phyloP scores from a whole-genome alignment of 2,113 vertebrate species.

The Cephalopholis sonnerati region DNA sequence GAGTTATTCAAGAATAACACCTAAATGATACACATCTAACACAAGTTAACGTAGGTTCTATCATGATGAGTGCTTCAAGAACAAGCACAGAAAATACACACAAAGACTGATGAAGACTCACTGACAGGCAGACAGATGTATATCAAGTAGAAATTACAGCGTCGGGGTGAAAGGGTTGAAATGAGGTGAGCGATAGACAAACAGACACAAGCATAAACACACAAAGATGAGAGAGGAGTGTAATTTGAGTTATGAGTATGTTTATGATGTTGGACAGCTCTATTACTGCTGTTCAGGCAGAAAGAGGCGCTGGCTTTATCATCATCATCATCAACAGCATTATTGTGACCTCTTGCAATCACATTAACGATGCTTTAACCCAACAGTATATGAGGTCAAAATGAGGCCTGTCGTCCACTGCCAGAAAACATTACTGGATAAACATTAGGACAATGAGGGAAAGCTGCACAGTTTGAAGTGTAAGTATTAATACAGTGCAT shows the following conservation, averaged over 20 bases:
- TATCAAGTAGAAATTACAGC: neutral
- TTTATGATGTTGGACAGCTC: constrained; percentile 79
- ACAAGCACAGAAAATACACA: neutral
- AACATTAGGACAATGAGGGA: neutral
- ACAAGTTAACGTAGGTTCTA: neutral
- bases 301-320: constrained; percentile 49
- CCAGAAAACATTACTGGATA: constrained; percentile 5
- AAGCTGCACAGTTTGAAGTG: neutral
- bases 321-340: constrained; percentile 43
- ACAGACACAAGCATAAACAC: constrained; percentile 50
- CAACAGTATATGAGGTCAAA: constrained; percentile 29
- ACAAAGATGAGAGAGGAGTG: constrained; percentile 32
- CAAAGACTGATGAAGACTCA: neutral
- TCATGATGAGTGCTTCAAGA: neutral
- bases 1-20: neutral
- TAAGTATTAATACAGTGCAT: neutral
- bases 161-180: constrained; percentile 12
- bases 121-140: constrained; percentile 2
- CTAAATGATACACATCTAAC: neutral
- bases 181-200: constrained; percentile 35
- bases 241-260: constrained; percentile 79
- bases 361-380: constrained; percentile 44
- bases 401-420: neutral
- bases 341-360: constrained; percentile 50
- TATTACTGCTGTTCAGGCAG: constrained; percentile 71